Evolutionary conservation across 2,113 vertebrate genomes (phyloP), one percentile per base, ranked within the genome.

Genomic region (Embiotoca jacksoni): DNA sequence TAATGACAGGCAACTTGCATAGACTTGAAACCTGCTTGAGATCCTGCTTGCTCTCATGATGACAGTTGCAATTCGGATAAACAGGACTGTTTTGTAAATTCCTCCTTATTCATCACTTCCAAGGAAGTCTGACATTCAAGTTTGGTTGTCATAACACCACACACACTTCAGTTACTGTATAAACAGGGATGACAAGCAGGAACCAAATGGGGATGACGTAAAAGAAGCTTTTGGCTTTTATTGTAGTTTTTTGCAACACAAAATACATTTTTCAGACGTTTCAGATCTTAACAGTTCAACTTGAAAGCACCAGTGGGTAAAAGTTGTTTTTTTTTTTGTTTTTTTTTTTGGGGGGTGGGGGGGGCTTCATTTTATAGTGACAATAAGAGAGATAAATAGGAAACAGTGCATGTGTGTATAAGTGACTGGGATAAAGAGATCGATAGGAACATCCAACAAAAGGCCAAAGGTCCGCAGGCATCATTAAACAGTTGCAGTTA

Each of bases 81-180:
- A 23, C 23, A 23, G 6, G 15, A 66, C 32, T 69, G 33, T 79
- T 79, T 65, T 11, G 10, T n/a, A 69, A 68, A 60, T 53, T 58
- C 37, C 16, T 59, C 30, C 31, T 55, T 36, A n/a, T 47, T 16
- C 64, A 72, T 59, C 4, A 59, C 32, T 32, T 56, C 39, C 10
- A 57, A 63, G 7, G 62, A 46, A 46, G 11, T 35, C 39, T 76
- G 35, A 50, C 5, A 53, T 64, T 13, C 11, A 53, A 7, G 52
- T 78, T 39, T 65, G 6, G 31, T 46, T 65, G 56, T 1, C 52
- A 75, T 55, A 71, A 57, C 13, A 1, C 4, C 3, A 1, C 14
- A 7, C 3, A 39, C 2, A 23, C 15, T 7, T 23, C 14, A 54
- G 33, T 11, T 11, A 41, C 39, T 41, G 41, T 44, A 44, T 44